Base-by-base conservation (phyloP, 2,797 vertebrate genomes). In the Pipistrellus pipistrellus region DNA sequence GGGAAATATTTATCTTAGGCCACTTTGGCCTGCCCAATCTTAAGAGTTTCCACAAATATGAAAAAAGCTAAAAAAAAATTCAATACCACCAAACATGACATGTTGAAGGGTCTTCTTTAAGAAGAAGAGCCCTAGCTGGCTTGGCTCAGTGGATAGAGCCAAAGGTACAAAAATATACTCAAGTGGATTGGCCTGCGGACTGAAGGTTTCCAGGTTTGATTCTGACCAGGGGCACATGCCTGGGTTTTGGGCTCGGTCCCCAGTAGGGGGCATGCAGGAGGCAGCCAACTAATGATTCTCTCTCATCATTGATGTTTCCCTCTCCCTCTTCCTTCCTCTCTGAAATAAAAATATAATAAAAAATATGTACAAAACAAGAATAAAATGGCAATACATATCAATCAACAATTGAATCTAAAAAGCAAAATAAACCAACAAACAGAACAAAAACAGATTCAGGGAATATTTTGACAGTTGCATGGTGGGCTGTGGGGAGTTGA, bases 11-110 rank as follows among this genome's bases (percentile, higher is more conserved):
- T 48, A 66, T 13, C 35, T 55, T 8, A 32, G 72, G 27, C 13
- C 20, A 38, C 55, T 93, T 30, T 46, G 25, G 15, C 12, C 32
- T 76, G 27, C 8, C 84, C 27, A 64, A 10, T 38, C n/a, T 84
- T 81, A 90, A 27, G 76, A 93, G 46, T 59, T 92, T 92, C 53
- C 53, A 30, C 73, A 76, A 76, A 62, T 62, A 30, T 62, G 59
- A n/a, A 76, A 76, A 72, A 76, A n/a, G 46, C 46, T 51, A 8
- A 76, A 51, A 8, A 76, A 51, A 25, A 27, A 48, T 76, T 76
- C 30, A 51, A 21, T 17, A 13, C 30, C 46, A 76, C 30, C 48
- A 76, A 51, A 76, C 48, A 32, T 32, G 46, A 32, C n/a, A 13
- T 51, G 20, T 23, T 55, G 23, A 35, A 77, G 6, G n/a, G 48